Evolutionary conservation across 2,113 vertebrate genomes (phyloP), one percentile per base, ranked within the genome.

Genomic region (Thinocorus orbignyianus): DNA sequence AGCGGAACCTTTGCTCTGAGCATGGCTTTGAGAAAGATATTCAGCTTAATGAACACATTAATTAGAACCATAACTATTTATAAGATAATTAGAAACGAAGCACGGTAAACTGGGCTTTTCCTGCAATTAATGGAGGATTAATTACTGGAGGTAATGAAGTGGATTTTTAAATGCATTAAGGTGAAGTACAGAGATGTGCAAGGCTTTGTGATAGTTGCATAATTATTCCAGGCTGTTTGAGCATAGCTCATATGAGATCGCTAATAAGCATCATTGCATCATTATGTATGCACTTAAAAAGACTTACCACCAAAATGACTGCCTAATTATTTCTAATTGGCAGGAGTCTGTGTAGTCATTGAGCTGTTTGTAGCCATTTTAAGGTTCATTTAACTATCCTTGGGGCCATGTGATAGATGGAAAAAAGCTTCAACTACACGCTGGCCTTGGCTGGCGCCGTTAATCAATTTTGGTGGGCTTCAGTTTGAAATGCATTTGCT

Each of bases 251-350:
- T 98, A 97, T 95, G 97, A 98, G 98, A 98, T 98, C 97, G 98
- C 99, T 99, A 99, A 99, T 99, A 99, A 99, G 99, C 99, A 98
- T 99, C 99, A 98, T 99, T 98, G 99, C 98, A 98, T 99, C 98
- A 98, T 99, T 99, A 99, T 99, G 99, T 99, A 99, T 99, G 99
- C 99, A 99, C 99, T 99, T 99, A 99, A 99, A 99, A 99, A 99
- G 99, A 99, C 98, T 99, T 97, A 98, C 99, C 98, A 99, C 98
- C 97, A 99, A 99, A 99, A 99, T 99, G 98, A 99, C 99, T 99
- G 98, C 99, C 99, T 99, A 99, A 99, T 99, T 99, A 99, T 99
- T 99, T 99, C 99, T 99, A 99, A 99, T 99, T 99, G 99, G 99
- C 99, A 99, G 98, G 98, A 98, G 98, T 98, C 98, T 99, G 98